Percentiles rank a stretch among this genome's conserved stretches.
Conservation (phyloP, 1,140 invertebrate genomes). For the Drosophila serrata region DNA sequence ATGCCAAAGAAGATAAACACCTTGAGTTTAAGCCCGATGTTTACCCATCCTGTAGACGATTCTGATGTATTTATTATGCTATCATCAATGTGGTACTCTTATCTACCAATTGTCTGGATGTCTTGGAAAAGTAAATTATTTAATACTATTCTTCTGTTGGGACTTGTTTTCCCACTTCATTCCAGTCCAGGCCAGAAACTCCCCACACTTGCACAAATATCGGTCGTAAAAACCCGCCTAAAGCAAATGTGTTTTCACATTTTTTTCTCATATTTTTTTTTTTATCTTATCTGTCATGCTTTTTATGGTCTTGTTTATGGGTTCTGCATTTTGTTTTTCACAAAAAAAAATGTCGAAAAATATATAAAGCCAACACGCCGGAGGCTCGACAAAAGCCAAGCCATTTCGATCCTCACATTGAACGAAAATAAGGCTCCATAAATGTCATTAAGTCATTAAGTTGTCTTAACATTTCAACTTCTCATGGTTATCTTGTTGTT, state of each 20-base stretch:
- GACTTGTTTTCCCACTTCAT: constrained; percentile 36
- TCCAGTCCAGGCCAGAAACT: constrained; percentile 21
- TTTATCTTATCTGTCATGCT: constrained; percentile 70
- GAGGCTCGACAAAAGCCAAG: constrained; percentile 51
- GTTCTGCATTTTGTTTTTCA: constrained; percentile 50
- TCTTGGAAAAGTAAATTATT: constrained; percentile 40
- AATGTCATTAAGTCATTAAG: constrained; percentile 80
- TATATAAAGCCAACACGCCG: constrained; percentile 19
- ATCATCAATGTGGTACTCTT: constrained; percentile 22
- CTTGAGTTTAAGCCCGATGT: constrained; percentile 2
- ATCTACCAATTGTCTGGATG: constrained; percentile 17
- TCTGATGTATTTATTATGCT: constrained; percentile 14
- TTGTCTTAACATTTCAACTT: constrained; percentile 50
- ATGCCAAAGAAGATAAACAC: constrained; percentile 23
- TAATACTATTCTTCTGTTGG: constrained; percentile 41
- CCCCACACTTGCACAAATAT: constrained; percentile 72
- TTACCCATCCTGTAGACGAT: constrained; percentile 20
- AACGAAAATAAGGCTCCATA: constrained; percentile 55
- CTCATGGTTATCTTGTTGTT: constrained; percentile 62
- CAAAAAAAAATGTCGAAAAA: constrained; percentile 38
- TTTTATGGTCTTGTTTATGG: constrained; percentile 57
- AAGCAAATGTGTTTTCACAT: constrained; percentile 41
- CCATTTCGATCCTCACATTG: constrained; percentile 25
- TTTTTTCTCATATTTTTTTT: constrained; percentile 38
- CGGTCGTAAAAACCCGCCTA: constrained; percentile 56